These are phyloP conservation scores for Asbolus verrucosus DNA, from an alignment of 1,140 invertebrate genomes.

Conservation along the genomic window DNA sequence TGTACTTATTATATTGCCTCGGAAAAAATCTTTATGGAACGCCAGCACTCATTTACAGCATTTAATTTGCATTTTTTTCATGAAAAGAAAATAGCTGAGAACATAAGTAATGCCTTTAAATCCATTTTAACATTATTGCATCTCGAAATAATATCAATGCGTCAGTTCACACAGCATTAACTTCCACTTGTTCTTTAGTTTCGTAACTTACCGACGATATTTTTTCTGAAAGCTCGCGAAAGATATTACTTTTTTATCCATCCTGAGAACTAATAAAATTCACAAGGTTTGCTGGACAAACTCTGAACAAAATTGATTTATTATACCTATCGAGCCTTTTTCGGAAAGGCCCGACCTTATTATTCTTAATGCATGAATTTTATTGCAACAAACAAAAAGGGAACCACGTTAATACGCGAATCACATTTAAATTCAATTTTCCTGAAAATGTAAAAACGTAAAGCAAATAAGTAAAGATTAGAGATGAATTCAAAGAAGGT, in stretches of 20 bases:
- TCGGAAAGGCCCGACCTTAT: background rate
- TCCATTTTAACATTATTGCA: constrained; percentile 7
- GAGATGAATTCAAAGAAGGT: constrained; percentile 17
- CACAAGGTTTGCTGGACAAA: constrained; percentile 15
- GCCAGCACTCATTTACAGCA: constrained; percentile 34
- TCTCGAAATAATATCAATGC: constrained; percentile 20
- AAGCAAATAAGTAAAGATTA: constrained; percentile 26
- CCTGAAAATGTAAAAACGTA: constrained; percentile 23
- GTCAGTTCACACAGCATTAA: constrained; percentile 3
- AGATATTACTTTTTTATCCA: constrained; percentile 26
- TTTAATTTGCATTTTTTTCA: constrained; percentile 38
- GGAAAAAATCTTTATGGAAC: constrained; percentile 25
- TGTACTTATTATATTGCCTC: constrained; percentile 21
- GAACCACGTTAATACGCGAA: constrained; percentile 2
- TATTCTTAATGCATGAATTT: constrained; percentile 4
- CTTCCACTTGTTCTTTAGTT: constrained; percentile 6
- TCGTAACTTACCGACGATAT: constrained; percentile 1
- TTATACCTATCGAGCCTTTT: background rate
- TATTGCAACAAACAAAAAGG: constrained; percentile 4
- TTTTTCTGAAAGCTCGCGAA: background rate
- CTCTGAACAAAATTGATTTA: constrained; percentile 30
- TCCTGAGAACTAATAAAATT: constrained; percentile 28
- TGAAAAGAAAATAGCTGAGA: constrained; percentile 5
- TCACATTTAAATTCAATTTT: constrained; percentile 22
- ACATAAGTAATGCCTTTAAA: constrained; percentile 11